Evolutionary conservation across 2,888 invertebrate genomes (phyloP), one percentile per base, ranked within the genome.

Genomic region (Diaprepes abbreviatus): DNA sequence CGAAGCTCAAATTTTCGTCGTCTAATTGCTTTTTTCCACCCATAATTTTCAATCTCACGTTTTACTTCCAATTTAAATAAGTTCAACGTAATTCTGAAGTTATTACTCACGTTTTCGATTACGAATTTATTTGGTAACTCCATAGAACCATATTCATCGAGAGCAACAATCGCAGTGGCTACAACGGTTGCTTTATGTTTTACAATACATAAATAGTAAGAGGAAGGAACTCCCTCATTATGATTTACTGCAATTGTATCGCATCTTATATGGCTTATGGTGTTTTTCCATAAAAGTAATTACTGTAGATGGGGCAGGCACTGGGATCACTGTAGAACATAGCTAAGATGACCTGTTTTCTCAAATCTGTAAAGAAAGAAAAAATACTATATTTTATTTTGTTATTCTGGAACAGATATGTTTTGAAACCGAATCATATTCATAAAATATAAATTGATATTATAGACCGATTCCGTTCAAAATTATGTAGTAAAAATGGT

Each of bases 41-140:
- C 16, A 7, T 0, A 6, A 2, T 28, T 6, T 9, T 14, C 12
- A n/a, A n/a, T n/a, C 1, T 3, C 1, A 3, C 28, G 3, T 7
- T 50, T 50, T 50, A 50, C 7, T 12, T 50, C 28, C 2, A 50
- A 12, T 9, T 50, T 50, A 14, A 50, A 50, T 2, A 50, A 10
- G 7, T 28, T 24, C 9, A 50, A 16, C 6, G 12, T 50, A 24
- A 50, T 28, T 1, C 1, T 14, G 21, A 50, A 50, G 1, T 24
- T 3, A 2, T 14, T 50, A 14, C 12, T 28, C 0, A 50, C 16
- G 14, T 50, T 6, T 9, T 28, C 48, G 6, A 50, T 14, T 2
- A 28, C 16, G 16, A 50, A 50, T 14, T 14, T 28, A 16, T 21
- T 16, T 1, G 31, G 16, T 16, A 50, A 50, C 3, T 50, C 48